Evolutionary conservation across 2,113 vertebrate genomes (phyloP), one percentile per base, ranked within the genome.

Genomic region (Perca flavescens): DNA sequence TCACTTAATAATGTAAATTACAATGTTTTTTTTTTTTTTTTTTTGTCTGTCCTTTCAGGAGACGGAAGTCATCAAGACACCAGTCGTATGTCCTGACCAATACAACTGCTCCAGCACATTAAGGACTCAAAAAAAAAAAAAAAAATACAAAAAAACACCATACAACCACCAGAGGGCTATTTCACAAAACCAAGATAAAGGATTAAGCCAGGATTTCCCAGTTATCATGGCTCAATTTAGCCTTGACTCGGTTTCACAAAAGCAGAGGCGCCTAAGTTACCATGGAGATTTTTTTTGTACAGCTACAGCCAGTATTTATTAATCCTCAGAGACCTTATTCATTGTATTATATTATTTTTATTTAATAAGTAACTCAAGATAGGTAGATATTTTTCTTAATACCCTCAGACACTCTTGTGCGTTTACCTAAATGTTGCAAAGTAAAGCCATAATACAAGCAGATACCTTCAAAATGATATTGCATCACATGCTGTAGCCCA

Each of bases 21-120:
- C 3, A 22, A 5, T 50, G 4, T 31, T 47, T 56, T 25, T 68
- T 36, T 52, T 2, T 28, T 75, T 11, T 28, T 0, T 43, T n/a
- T 2, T 83, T 61, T 69, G 10, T 84, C 5, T 84, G 3, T 85
- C n/a, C n/a, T 86, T 80, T 87, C 46, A 93, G 92, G 83, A 89
- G 25, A 81, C 11, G 40, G 60, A 80, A 58, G 71, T 43, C 79
- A 5, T 74, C 84, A 25, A 80, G 70, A 14, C 57, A 67, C 19
- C 82, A 22, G 40, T 87, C 92, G 0, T 94, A 94, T 12, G 68
- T 40, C 16, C 92, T 91, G 36, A 79, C 89, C 9, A 74, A 77
- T 1, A 93, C 88, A 36, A 60, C 50, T 14, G 19, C 54, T 2
- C 19, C 72, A 60, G 57, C 28, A 56, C 25, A 71, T n/a, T 91